phyloP scores from a whole-genome alignment of 1,140 invertebrate genomes.

The Notospermus geniculatus region DNA sequence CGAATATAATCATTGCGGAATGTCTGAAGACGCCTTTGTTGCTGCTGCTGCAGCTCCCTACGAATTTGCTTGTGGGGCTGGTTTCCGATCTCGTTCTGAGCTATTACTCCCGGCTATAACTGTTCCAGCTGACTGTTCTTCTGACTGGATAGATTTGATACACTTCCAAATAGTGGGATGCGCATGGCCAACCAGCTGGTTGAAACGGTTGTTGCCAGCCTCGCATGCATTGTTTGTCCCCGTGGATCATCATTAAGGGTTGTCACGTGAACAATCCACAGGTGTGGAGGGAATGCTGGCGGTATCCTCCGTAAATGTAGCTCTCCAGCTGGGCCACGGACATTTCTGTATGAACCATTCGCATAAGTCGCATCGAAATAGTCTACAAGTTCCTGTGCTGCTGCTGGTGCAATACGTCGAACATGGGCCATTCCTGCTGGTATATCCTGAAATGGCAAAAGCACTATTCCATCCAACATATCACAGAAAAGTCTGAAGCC shows the following conservation, averaged over 20 bases:
- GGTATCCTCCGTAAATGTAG: background rate
- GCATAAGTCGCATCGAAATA: slow-evolving; percentile 22
- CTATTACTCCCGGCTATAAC: too few species aligned
- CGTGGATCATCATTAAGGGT: slow-evolving; percentile 10
- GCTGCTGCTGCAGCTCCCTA: too few species aligned
- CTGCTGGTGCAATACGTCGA: slow-evolving; percentile 10
- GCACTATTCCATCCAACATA: slow-evolving; percentile 25
- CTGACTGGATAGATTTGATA: too few species aligned
- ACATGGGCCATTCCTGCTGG: slow-evolving; percentile 15
- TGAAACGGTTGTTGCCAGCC: slow-evolving; percentile 14
- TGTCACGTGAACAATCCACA: slow-evolving; percentile 15
- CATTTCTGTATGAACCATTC: background rate
- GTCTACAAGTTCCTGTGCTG: slow-evolving; percentile 9
- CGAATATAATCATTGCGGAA: too few species aligned
- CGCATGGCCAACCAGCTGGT: slow-evolving; percentile 11
- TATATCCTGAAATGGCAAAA: slow-evolving; percentile 18
- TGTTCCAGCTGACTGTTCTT: too few species aligned
- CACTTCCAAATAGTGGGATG: too few species aligned
- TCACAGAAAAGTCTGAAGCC: slow-evolving; percentile 21
- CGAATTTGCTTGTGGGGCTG: too few species aligned
- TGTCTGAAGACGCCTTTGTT: too few species aligned
- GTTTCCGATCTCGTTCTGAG: too few species aligned
- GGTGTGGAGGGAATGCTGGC: background rate
- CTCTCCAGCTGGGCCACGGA: background rate
- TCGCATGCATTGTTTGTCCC: slow-evolving; percentile 22